phyloP scores from a whole-genome alignment of 2,797 vertebrate species.

The Austrolebias charrua region DNA sequence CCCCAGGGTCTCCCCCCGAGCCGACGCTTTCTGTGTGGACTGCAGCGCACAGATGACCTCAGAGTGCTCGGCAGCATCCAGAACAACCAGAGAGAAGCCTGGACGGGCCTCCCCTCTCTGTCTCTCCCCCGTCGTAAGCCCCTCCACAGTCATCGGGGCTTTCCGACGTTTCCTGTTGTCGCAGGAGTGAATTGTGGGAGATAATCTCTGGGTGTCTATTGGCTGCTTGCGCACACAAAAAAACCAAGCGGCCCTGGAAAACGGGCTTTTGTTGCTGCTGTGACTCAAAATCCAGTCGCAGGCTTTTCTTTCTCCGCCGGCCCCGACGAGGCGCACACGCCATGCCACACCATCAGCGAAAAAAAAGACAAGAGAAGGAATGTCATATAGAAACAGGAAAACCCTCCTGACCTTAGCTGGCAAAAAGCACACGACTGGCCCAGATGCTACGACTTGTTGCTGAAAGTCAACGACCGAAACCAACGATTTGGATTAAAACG shows the following conservation, averaged over 20 bases:
- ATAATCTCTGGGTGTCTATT: conserved; percentile 79
- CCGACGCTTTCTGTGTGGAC: conserved; percentile 49
- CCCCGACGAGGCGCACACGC: conserved; percentile 64
- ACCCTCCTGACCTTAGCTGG: conserved; percentile 61
- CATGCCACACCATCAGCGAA: conserved; percentile 76
- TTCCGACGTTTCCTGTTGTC: conserved; percentile 80
- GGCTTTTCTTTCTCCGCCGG: conserved; percentile 71
- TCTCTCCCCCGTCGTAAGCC: conserved; percentile 68
- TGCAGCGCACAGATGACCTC: conserved; percentile 73
- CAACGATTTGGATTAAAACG: too few relatives aligned
- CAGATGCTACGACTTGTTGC: conserved; percentile 40
- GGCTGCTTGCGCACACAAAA: conserved; percentile 80
- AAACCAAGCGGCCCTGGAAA: conserved; percentile 79
- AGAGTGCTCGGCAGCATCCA: conserved; percentile 69
- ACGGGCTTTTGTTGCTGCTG: conserved; percentile 75
- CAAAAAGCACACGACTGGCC: conserved; percentile 52
- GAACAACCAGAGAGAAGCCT: conserved; percentile 71
- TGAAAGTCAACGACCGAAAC: conserved; percentile 20
- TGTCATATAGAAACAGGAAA: conserved; percentile 72
- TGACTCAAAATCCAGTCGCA: conserved; percentile 77
- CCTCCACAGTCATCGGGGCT: conserved; percentile 78
- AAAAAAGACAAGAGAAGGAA: conserved; percentile 73
- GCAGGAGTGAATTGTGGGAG: conserved; percentile 81
- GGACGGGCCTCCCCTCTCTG: conserved; percentile 53
- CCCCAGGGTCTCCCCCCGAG: conserved; percentile 21